Evolutionary conservation across 2,888 invertebrate genomes (phyloP).

Genomic region (Meganola albula): DNA sequence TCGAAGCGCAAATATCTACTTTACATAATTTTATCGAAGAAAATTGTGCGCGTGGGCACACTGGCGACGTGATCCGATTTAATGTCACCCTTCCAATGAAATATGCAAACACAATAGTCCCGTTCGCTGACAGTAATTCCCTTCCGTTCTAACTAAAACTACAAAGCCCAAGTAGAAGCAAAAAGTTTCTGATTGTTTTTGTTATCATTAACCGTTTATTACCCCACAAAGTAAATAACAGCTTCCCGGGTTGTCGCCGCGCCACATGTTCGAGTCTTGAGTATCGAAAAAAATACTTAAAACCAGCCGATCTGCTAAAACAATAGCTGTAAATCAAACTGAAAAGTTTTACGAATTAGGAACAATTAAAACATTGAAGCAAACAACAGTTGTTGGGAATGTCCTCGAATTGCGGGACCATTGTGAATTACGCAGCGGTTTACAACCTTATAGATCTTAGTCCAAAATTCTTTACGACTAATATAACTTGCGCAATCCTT

Average conservation of each 20-base stretch:
- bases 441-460: slow-evolving; percentile 72
- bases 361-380: slow-evolving; percentile 74
- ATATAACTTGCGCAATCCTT: slow-evolving; percentile 76
- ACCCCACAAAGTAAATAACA: slow-evolving; percentile 50
- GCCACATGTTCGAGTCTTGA: slow-evolving; percentile 43
- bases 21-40: slow-evolving; percentile 70
- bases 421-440: slow-evolving; percentile 70
- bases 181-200: too few species aligned
- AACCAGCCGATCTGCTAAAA: slow-evolving; percentile 50
- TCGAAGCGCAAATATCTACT: slow-evolving; percentile 58
- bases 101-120: slow-evolving; percentile 48
- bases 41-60: slow-evolving; percentile 64
- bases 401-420: slow-evolving; percentile 72
- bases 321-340: slow-evolving; percentile 66
- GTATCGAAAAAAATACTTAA: slow-evolving; percentile 38
- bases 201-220: slow-evolving; percentile 45
- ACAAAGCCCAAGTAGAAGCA: slow-evolving; percentile 18
- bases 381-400: slow-evolving; percentile 76
- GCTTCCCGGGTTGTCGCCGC: slow-evolving; percentile 34
- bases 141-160: slow-evolving; percentile 22
- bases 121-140: slow-evolving; percentile 27
- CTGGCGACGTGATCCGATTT: slow-evolving; percentile 52
- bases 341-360: slow-evolving; percentile 73
- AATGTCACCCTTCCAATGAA: slow-evolving; percentile 58
- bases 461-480: slow-evolving; percentile 74